phyloP scores from a whole-genome alignment of 2,797 vertebrate genomes.

The Mus minutoides region DNA sequence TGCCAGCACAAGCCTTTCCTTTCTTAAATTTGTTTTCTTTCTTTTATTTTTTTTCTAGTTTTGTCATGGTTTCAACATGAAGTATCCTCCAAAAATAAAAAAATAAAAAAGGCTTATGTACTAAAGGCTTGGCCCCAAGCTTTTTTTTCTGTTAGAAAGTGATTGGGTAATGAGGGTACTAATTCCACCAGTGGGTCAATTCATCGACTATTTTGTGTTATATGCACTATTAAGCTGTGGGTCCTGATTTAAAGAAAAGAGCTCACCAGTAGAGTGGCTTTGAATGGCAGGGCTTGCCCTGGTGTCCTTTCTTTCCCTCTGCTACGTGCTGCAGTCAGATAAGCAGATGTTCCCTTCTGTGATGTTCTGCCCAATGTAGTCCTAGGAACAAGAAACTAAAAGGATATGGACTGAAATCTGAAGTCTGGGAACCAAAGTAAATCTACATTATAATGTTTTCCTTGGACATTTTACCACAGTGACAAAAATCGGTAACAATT shows the following conservation, averaged over 20 bases:
- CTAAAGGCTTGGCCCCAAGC: not conserved
- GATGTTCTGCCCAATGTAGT: not conserved
- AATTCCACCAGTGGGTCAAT: not conserved
- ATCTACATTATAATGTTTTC: not conserved
- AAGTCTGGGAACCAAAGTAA: not conserved
- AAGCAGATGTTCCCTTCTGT: not conserved
- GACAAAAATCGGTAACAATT: not conserved
- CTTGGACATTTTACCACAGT: not conserved
- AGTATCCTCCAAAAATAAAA: not conserved
- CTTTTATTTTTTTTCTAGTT: not conserved
- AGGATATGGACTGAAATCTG: not conserved
- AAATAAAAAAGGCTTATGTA: not conserved
- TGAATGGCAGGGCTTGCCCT: not conserved
- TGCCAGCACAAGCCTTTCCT: not conserved
- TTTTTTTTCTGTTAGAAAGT: not conserved
- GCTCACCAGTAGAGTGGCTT: not conserved
- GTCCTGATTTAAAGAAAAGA: not conserved
- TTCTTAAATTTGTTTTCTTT: not conserved
- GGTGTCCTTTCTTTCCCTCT: not conserved
- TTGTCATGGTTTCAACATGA: not conserved
- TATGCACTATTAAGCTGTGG: not conserved
- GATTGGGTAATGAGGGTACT: not conserved
- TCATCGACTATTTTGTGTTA: not conserved
- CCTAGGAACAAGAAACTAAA: not conserved
- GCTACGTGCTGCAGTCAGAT: not conserved